A percentile compares a stretch with the other conserved stretches of the same genome.
These are phyloP conservation scores for Flexamia atlantica DNA, from an alignment of 2,888 invertebrate genomes.

Conservation along the genomic window DNA sequence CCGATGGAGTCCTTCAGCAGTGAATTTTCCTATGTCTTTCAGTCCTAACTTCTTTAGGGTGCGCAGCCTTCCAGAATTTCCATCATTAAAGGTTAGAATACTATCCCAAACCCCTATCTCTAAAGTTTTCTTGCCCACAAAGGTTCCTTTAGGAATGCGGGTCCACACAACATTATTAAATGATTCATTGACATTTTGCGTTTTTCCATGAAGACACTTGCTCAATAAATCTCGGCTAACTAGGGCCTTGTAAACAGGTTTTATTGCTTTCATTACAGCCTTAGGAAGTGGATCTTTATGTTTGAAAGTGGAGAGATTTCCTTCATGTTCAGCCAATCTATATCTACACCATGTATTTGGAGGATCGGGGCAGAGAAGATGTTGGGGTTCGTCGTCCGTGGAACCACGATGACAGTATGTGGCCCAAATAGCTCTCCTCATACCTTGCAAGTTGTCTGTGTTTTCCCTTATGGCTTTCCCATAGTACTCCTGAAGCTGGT, in stretches of 20 bases:
- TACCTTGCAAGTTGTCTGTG: conserved; percentile 29
- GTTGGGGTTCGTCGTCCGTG: conserved; percentile 16
- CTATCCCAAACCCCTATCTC: conserved; percentile 22
- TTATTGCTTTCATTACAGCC: neutral
- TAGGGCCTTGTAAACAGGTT: no score
- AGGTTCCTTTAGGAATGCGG: conserved; percentile 22
- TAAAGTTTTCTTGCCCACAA: conserved; percentile 30
- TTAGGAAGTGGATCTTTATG: neutral
- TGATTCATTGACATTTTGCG: conserved; percentile 35
- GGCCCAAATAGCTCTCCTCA: neutral
- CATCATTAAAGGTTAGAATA: conserved; percentile 31
- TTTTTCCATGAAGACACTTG: neutral
- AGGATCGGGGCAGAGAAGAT: conserved; percentile 1
- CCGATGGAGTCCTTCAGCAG: no score
- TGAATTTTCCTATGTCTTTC: conserved; percentile 42
- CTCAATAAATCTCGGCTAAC: neutral
- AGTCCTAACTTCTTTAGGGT: conserved; percentile 35
- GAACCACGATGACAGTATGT: conserved; percentile 8
- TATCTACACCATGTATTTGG: conserved; percentile 14
- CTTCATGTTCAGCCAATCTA: neutral
- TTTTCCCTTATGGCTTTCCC: neutral
- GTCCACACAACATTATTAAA: conserved; percentile 44
- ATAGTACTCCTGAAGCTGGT: neutral
- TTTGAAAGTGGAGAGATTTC: no score
- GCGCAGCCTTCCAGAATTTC: conserved; percentile 42